Base-by-base conservation (phyloP, 2,888 invertebrate species). In the Willowsia nigromaculata region DNA sequence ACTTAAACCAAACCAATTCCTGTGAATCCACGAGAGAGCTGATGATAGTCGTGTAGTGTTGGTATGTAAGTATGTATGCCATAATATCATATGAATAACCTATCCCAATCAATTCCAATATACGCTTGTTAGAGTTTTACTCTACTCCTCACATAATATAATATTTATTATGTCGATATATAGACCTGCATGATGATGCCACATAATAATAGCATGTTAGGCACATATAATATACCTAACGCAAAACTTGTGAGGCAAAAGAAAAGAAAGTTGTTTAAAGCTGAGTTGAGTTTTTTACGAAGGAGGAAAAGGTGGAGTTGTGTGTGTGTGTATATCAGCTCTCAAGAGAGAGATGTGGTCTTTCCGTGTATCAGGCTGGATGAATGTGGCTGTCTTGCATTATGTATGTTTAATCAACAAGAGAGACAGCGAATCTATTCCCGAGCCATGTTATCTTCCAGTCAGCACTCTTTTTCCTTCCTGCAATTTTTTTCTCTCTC, bases 281-380 rank as follows among this genome's bases (percentile, higher is more conserved):
- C 65, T 33, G 65, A 33, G n/a, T 37, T 33, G 65, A n/a, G n/a
- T n/a, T n/a, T n/a, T n/a, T n/a, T n/a, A 65, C 33, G 62, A 65
- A 65, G 13, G 25, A 62, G n/a, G n/a, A 37, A 37, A 65, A 65
- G 65, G 65, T 65, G 65, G 65, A 65, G 65, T 65, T 65, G 65
- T 65, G 25, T 3, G 37, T 18, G 37, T n/a, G n/a, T n/a, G n/a
- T n/a, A n/a, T n/a, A n/a, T n/a, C n/a, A n/a, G n/a, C n/a, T n/a
- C n/a, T n/a, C n/a, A n/a, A n/a, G 27, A 62, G 25, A 62, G 37
- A 62, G 62, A 25, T 22, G 62, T 25, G 62, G 7, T 62, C 25
- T 22, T 30, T 9, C 25, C 27, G 62, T 30, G n/a, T 50, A n/a
- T n/a, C n/a, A 15, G 50, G 3, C 15, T 50, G 50, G n/a, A 50